These are phyloP conservation scores for Haemorhous mexicanus DNA, from an alignment of 2,113 vertebrate species.

Conservation along the genomic window DNA sequence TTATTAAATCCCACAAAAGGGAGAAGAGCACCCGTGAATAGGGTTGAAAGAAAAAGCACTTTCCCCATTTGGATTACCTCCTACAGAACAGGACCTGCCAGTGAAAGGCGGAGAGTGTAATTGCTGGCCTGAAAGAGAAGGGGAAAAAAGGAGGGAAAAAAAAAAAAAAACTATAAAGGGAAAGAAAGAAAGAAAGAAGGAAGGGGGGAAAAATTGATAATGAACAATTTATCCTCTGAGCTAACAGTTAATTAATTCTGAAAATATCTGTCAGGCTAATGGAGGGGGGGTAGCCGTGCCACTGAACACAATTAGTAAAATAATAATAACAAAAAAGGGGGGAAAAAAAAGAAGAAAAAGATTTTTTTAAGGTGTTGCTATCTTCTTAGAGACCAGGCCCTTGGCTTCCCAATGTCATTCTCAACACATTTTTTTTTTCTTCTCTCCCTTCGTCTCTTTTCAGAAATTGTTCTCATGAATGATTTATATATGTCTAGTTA, in stretches of 20 bases:
- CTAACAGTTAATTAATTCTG: conserved; percentile 87
- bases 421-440: conserved; percentile 80
- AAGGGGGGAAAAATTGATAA: conserved; percentile 72
- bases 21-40: conserved; percentile 78
- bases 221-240: conserved; percentile 84
- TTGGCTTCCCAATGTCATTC: conserved; percentile 88
- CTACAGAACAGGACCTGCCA: conserved; percentile 75
- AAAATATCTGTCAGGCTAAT: conserved; percentile 84
- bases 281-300: conserved; percentile 53
- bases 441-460: conserved; percentile 88
- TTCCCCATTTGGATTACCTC: conserved; percentile 82
- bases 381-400: conserved; percentile 81
- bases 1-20: conserved; percentile 84
- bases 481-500: conserved; percentile 99
- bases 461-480: conserved; percentile 99
- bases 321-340: conserved; percentile 77
- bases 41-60: conserved; percentile 77
- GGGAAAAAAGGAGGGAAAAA: not conserved
- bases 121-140: conserved; percentile 76
- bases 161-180: conserved; percentile 68
- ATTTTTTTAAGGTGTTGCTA: conserved; percentile 80
- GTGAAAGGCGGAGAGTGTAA: conserved; percentile 78
- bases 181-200: conserved; percentile 65
- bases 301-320: conserved; percentile 79
- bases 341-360: conserved; percentile 6